Evolutionary conservation across 2,888 invertebrate genomes (phyloP), one percentile per base, ranked within the genome.

Genomic region (Zygaena filipendulae): DNA sequence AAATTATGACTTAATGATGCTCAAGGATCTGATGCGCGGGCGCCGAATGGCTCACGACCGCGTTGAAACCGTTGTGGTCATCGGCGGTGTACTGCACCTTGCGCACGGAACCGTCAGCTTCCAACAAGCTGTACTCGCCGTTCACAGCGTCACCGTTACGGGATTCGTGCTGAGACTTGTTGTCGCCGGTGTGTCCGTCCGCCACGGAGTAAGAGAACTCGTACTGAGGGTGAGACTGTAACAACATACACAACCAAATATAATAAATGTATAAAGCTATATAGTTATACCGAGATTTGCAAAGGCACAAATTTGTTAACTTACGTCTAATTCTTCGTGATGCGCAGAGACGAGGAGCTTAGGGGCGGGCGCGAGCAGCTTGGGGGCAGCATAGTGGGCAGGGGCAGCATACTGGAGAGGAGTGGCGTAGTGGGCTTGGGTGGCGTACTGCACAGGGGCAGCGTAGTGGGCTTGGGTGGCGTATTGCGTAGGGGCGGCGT

Each of bases 141-240:
- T 54, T 49, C 39, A 58, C 59, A 12, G 33, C 45, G 35, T 58
- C 52, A 8, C 51, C 52, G 40, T 57, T 48, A 29, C 52, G 52
- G 33, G 37, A 37, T 32, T 53, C 54, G 34, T 52, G 50, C 48
- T 81, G 81, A 33, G 71, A 70, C 60, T 81, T 81, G 52, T 77
- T 69, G 59, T 81, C 81, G 16, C 81, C 82, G 35, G 82, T 72
- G 47, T 82, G 82, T n/a, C 69, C 69, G 39, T 83, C 83, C 33
- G 81, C 70, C 11, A 80, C 82, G 7, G 82, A 82, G 54, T 82
- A 83, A n/a, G 79, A 67, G 60, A 68, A 82, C 28, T 80, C 70
- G 58, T 84, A 83, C 47, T 79, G 74, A 29, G 82, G 82, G 52
- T 82, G 72, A 9, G 81, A 62, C 81, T 81, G 39, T 11, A 23